These are phyloP conservation scores for Amyelois transitella DNA, from an alignment of 1,140 invertebrate species.

Conservation along the genomic window DNA sequence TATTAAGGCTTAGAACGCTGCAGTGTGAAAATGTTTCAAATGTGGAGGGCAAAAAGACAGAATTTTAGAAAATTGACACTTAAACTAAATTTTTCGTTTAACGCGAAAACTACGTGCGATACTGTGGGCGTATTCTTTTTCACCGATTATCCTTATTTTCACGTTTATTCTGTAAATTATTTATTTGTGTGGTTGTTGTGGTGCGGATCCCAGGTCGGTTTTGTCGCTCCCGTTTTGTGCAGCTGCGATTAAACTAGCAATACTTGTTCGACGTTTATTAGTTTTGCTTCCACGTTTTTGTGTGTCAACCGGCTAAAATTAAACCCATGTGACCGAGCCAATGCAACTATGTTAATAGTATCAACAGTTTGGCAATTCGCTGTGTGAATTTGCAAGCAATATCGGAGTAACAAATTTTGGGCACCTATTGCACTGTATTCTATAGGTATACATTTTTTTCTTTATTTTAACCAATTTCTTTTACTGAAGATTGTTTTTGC, in stretches of 20 bases:
- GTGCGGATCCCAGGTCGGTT: conserved; percentile 59
- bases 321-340: neutral
- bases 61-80: too few relatives aligned
- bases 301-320: conserved; percentile 9
- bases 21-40: too few relatives aligned
- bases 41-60: too few relatives aligned
- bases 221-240: conserved; percentile 61
- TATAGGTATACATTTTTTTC: too few relatives aligned
- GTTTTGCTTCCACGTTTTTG: conserved; percentile 47
- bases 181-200: conserved; percentile 43
- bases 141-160: too few relatives aligned
- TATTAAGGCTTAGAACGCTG: too few relatives aligned
- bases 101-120: too few relatives aligned
- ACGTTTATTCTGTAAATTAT: neutral
- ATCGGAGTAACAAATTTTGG: neutral
- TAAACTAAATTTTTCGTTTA: too few relatives aligned
- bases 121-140: too few relatives aligned
- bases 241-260: conserved; percentile 67
- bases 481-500: too few relatives aligned
- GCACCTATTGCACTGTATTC: too few relatives aligned
- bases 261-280: conserved; percentile 64
- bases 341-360: neutral
- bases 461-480: too few relatives aligned
- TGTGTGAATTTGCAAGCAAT: neutral
- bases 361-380: neutral